Conservation (phyloP, 2,797 vertebrate species). For the Artibeus lituratus region DNA sequence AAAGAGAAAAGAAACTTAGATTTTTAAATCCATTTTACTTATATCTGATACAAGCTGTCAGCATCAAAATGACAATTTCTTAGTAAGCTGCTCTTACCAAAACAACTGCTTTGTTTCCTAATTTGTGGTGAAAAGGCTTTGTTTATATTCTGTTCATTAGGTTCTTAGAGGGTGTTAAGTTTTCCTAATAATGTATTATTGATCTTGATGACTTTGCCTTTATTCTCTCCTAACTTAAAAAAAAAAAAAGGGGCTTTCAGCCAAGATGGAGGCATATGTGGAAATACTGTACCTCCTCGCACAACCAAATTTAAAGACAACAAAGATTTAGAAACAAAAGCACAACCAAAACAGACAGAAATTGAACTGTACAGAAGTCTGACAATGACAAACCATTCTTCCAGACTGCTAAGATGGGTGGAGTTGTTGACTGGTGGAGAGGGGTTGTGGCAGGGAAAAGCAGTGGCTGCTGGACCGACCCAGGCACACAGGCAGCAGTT, state of each 20-base stretch:
- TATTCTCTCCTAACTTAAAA: neutral
- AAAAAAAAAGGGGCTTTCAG: neutral
- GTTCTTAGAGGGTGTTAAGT: neutral
- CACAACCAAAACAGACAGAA: too few species aligned
- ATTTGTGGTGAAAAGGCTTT: neutral
- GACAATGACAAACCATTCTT: too few species aligned
- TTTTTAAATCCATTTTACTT: neutral
- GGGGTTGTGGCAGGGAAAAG: too few species aligned
- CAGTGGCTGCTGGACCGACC: too few species aligned
- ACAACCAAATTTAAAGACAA: too few species aligned
- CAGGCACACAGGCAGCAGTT: too few species aligned
- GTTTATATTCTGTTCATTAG: neutral
- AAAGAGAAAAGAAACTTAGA: neutral
- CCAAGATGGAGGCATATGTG: too few species aligned
- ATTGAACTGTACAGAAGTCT: too few species aligned
- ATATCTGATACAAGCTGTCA: neutral
- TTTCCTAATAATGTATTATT: neutral
- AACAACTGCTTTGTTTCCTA: neutral
- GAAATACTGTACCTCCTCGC: too few species aligned
- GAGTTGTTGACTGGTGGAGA: too few species aligned
- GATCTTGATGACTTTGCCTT: neutral
- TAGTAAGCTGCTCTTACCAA: neutral
- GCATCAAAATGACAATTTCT: neutral
- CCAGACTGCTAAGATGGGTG: too few species aligned
- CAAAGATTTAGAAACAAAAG: too few species aligned